These are phyloP conservation scores for Trachelus troglodyta DNA, from an alignment of 2,888 invertebrate species.

Conservation along the genomic window DNA sequence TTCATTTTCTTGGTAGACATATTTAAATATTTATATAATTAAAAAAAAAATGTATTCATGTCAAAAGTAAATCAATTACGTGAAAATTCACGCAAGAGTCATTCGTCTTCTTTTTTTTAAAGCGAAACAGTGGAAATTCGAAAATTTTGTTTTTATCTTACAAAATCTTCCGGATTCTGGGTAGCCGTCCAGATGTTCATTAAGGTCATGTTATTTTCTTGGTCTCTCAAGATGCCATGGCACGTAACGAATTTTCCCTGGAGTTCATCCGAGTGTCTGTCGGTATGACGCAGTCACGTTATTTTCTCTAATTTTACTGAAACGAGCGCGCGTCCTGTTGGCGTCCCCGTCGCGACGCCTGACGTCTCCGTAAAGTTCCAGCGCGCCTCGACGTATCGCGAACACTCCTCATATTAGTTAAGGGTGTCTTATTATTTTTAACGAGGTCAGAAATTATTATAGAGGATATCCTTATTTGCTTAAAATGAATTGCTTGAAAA, in stretches of 20 bases:
- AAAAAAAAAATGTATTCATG: not conserved
- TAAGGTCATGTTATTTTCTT: no score
- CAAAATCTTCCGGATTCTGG: no score
- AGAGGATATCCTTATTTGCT: no score
- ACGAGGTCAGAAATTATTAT: no score
- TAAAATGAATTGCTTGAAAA: no score
- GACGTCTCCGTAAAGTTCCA: not conserved
- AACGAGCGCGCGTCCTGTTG: not conserved
- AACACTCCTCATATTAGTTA: no score
- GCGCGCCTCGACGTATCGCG: no score
- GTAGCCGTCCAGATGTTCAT: no score
- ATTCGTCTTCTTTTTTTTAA: not conserved
- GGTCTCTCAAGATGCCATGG: no score
- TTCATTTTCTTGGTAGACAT: not conserved
- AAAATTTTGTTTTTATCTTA: not conserved
- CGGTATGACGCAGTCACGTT: not conserved
- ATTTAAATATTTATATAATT: not conserved
- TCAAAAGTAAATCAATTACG: not conserved
- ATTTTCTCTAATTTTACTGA: not conserved
- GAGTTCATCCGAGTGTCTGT: not conserved
- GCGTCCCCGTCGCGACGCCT: slow-evolving; percentile 1
- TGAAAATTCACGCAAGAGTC: not conserved
- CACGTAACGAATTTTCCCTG: not conserved
- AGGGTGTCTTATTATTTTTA: no score
- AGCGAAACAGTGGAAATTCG: not conserved